A percentile compares a stretch with the other conserved stretches of the same genome.
phyloP scores from a whole-genome alignment of 2,888 invertebrate species.

The Patella pellucida region DNA sequence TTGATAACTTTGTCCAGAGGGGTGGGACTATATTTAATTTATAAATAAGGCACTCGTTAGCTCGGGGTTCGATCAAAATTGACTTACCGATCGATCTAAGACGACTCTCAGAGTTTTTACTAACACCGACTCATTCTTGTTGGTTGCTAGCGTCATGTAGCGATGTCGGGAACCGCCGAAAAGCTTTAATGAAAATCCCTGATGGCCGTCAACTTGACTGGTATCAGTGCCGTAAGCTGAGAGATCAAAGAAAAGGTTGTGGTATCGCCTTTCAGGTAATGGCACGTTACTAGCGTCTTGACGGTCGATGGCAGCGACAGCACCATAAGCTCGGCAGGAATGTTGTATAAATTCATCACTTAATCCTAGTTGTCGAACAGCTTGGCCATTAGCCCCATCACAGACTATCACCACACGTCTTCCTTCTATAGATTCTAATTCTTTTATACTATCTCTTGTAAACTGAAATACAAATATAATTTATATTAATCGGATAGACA shows the following conservation, averaged over 20 bases:
- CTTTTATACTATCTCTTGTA: slow-evolving; percentile 49
- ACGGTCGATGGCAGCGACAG: slow-evolving; percentile 63
- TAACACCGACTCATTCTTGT: slow-evolving; percentile 40
- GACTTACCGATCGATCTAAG: slow-evolving; percentile 47
- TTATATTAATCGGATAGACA: too few relatives aligned
- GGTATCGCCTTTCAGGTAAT: slow-evolving; percentile 39
- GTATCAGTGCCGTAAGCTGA: slow-evolving; percentile 45
- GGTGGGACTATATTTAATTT: too few relatives aligned
- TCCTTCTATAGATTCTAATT: slow-evolving; percentile 50
- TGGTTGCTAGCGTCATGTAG: slow-evolving; percentile 44
- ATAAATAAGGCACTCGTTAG: too few relatives aligned
- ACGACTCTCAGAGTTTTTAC: slow-evolving; percentile 43
- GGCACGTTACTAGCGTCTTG: slow-evolving; percentile 52
- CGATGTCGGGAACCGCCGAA: slow-evolving; percentile 42
- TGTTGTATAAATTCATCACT: slow-evolving; percentile 63
- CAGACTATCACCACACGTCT: slow-evolving; percentile 61
- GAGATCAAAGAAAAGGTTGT: slow-evolving; percentile 56
- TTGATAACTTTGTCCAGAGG: too few relatives aligned
- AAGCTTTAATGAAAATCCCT: slow-evolving; percentile 54
- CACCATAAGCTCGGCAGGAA: slow-evolving; percentile 63
- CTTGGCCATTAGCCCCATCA: slow-evolving; percentile 62
- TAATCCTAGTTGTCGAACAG: slow-evolving; percentile 59
- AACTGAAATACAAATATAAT: slow-evolving; percentile 51
- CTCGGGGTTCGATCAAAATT: neutral
- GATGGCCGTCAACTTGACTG: slow-evolving; percentile 37